These are phyloP conservation scores for Hydra vulgaris DNA, from an alignment of 30 jellyfish, hydroid and myxozoan genomes.

Conservation along the genomic window DNA sequence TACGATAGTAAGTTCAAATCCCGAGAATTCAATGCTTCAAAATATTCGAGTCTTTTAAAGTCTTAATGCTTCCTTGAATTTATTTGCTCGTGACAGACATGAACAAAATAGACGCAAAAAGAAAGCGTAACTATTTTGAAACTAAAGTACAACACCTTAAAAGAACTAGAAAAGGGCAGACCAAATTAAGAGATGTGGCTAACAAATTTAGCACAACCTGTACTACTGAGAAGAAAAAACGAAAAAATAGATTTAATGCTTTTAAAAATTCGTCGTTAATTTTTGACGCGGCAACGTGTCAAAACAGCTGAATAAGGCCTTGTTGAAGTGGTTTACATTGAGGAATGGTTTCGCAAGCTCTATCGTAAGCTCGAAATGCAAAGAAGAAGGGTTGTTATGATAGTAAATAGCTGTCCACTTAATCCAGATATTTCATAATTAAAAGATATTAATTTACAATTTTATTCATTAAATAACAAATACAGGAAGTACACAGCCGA, in stretches of 20 bases:
- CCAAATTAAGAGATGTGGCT: background rate
- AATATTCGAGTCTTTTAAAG: constrained; percentile 8
- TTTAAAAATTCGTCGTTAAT: background rate
- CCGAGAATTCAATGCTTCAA: background rate
- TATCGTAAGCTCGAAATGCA: too few relatives aligned
- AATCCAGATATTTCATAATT: too few relatives aligned
- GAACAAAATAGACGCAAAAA: constrained; percentile 7
- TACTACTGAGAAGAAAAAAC: background rate
- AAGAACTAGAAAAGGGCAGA: background rate
- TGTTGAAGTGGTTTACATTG: background rate
- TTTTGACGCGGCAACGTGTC: background rate
- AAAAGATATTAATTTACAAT: too few relatives aligned
- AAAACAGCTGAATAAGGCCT: background rate
- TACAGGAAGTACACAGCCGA: too few relatives aligned
- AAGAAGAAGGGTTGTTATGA: too few relatives aligned
- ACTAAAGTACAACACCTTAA: constrained; percentile 17
- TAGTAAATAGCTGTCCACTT: too few relatives aligned
- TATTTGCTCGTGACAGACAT: background rate
- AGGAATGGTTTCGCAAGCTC: too few relatives aligned
- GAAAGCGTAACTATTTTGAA: constrained; percentile 6
- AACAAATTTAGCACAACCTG: background rate
- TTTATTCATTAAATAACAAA: too few relatives aligned
- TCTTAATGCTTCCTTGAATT: background rate
- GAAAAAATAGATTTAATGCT: background rate
- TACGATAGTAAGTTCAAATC: background rate